Evolutionary conservation across 2,888 invertebrate genomes (phyloP).

Genomic region (Cephus pygmeus): DNA sequence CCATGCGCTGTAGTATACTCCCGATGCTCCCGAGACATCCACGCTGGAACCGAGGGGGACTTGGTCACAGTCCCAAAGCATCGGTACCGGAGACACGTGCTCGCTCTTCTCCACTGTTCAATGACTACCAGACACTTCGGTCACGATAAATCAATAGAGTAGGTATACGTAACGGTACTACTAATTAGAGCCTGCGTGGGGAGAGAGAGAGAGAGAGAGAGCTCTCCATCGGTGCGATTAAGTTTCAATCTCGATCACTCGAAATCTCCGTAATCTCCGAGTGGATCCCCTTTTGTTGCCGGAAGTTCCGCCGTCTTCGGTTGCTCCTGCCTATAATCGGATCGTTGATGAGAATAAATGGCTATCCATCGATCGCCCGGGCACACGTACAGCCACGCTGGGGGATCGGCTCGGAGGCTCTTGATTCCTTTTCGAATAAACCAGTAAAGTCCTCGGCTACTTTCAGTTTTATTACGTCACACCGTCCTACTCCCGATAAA

Average conservation of each 20-base stretch:
- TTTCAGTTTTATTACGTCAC: not conserved
- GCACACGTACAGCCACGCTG: not conserved
- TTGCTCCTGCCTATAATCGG: not conserved
- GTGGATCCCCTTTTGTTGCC: not conserved
- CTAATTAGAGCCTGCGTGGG: not conserved
- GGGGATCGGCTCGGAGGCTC: not conserved
- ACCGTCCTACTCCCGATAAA: not conserved
- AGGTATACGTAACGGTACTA: not conserved
- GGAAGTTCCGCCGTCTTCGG: not conserved
- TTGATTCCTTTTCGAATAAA: not conserved
- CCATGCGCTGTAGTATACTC: not conserved
- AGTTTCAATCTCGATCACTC: not conserved
- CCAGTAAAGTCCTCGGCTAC: not conserved
- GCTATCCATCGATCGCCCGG: not conserved
- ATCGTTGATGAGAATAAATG: not conserved
- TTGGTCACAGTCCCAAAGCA: not conserved
- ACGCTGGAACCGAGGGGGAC: not conserved
- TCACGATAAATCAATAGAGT: not conserved
- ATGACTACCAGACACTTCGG: not conserved
- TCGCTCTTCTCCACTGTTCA: not conserved
- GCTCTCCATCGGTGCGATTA: not conserved
- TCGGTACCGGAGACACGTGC: not conserved
- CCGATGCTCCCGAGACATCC: not conserved
- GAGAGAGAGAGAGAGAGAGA: no score
- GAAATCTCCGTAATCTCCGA: not conserved